Evolutionary conservation across 2,888 invertebrate species (phyloP), one percentile per base, ranked within the genome.

Genomic region (Drosophila rubida): DNA sequence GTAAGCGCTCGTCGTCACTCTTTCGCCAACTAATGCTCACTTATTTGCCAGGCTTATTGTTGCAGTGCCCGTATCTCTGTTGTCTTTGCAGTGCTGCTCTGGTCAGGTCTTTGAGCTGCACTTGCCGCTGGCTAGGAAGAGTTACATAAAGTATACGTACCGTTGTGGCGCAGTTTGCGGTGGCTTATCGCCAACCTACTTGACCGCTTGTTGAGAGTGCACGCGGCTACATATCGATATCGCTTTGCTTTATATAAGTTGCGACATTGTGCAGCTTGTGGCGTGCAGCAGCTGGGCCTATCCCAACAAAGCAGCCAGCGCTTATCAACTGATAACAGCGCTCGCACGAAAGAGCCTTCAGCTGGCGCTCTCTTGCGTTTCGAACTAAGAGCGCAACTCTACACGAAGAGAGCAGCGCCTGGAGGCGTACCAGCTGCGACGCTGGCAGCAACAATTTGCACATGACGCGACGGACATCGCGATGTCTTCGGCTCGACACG

Each of bases 331-430:
- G 87, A 85, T 78, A 88, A 88, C 76, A 51, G 50, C 44, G 19
- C 27, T 16, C 0, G 4, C 6, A 30, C 2, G 2, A 23, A 74
- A 75, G 48, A 41, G 49, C 22, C 13, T 0, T 8, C 11, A 11
- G 19, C n/a, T 13, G n/a, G 9, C 16, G 8, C 48, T 37, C 76
- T 77, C 77, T 88, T 76, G 4, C n/a, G 8, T 60, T 69, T 63
- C 63, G 66, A 63, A 63, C 44, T 76, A 80, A 75, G 88, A 88
- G 84, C 63, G 50, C 50, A 71, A 74, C 25, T 88, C 88, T 84
- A 74, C 88, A 83, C 22, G 41, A 27, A 32, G 39, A 57, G 61
- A 19, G 44, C 19, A 16, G 30, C 11, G 59, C 35, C 11, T 22
- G 32, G 44, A 48, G 41, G 37, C 30, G 9, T n/a, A n/a, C 7